Evolutionary conservation across 2,888 invertebrate species (phyloP).

Genomic region (Antheraea assamensis): DNA sequence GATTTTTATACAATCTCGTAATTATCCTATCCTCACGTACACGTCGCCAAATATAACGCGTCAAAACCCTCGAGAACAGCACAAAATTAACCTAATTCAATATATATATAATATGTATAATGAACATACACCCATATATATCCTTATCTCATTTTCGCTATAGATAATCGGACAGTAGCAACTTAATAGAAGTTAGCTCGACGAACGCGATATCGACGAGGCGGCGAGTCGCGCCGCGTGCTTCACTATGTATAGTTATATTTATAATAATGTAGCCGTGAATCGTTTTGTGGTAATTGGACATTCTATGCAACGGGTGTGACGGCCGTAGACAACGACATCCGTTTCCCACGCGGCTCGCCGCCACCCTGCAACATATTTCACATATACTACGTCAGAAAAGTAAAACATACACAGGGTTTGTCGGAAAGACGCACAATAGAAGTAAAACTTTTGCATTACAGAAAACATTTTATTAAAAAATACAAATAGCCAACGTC

Average conservation of each 20-base stretch:
- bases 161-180: slow-evolving; percentile 61
- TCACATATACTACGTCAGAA: background rate
- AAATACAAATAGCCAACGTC: too few relatives aligned
- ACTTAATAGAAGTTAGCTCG: slow-evolving; percentile 66
- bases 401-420: too few relatives aligned
- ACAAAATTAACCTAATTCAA: slow-evolving; percentile 80
- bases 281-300: slow-evolving; percentile 72
- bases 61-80: slow-evolving; percentile 62
- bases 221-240: slow-evolving; percentile 25
- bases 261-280: slow-evolving; percentile 65
- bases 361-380: slow-evolving; percentile 59
- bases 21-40: slow-evolving; percentile 15
- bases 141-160: slow-evolving; percentile 55
- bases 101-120: slow-evolving; percentile 75
- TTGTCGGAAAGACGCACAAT: too few relatives aligned
- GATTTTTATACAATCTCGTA: slow-evolving; percentile 30
- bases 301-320: slow-evolving; percentile 54
- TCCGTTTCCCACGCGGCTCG: slow-evolving; percentile 49
- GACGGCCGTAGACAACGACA: slow-evolving; percentile 54
- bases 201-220: slow-evolving; percentile 26
- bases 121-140: slow-evolving; percentile 76
- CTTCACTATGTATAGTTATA: slow-evolving; percentile 38
- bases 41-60: slow-evolving; percentile 28
- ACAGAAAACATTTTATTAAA: too few relatives aligned
- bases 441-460: too few relatives aligned